A percentile compares a stretch with the other conserved stretches of the same genome.
These are phyloP conservation scores for Lasius fuliginosus DNA, from an alignment of 2,888 invertebrate genomes.

Conservation along the genomic window DNA sequence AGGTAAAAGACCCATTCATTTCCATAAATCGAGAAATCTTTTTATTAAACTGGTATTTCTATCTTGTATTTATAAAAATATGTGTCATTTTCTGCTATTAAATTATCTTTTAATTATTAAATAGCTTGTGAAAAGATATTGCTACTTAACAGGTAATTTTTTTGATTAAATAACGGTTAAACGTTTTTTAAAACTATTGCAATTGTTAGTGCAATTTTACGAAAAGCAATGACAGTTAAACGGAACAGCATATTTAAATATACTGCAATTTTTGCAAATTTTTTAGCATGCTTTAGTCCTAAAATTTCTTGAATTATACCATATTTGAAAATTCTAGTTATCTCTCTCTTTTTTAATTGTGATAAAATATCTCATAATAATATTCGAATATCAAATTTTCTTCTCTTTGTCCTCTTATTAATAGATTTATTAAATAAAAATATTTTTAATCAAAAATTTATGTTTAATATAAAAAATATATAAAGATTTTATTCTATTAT, in stretches of 20 bases:
- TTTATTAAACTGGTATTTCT: background rate
- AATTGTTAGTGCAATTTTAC: background rate
- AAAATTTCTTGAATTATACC: background rate
- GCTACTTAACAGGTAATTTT: background rate
- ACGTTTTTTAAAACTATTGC: background rate
- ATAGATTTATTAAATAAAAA: background rate
- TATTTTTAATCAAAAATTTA: conserved; percentile 1
- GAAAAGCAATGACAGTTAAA: background rate
- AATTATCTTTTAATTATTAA: background rate
- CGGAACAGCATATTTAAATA: background rate
- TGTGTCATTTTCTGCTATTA: background rate
- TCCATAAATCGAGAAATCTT: background rate
- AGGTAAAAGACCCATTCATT: background rate
- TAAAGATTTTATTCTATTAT: background rate
- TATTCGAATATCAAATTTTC: background rate
- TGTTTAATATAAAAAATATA: background rate
- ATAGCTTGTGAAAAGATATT: background rate
- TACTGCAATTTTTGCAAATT: background rate
- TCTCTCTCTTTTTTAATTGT: conserved; percentile 6
- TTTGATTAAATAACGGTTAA: background rate
- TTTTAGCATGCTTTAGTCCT: background rate
- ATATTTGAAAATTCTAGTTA: background rate
- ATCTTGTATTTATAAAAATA: background rate
- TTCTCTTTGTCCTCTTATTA: background rate
- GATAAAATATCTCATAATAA: background rate